Evolutionary conservation across 1,140 invertebrate species (phyloP).

Genomic region (Potamilus streckersoni): DNA sequence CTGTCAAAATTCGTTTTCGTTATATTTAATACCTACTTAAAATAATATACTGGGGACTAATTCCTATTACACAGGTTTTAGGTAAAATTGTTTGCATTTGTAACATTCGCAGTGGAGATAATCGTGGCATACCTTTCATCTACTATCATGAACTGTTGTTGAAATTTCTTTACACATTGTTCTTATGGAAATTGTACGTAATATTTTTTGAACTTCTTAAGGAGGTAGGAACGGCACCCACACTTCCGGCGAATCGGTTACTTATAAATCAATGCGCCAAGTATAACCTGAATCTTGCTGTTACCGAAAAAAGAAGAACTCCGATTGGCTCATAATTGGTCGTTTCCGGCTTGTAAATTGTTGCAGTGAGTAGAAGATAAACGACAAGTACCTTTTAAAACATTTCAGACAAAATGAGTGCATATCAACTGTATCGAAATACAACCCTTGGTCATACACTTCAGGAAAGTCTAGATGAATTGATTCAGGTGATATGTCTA

Average conservation of each 20-base stretch:
- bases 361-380: neutral
- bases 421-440: constrained; percentile 95
- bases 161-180: too few species aligned
- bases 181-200: too few species aligned
- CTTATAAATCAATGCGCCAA: neutral
- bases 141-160: too few species aligned
- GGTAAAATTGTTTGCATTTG: too few species aligned
- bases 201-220: too few species aligned
- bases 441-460: constrained; percentile 97
- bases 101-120: too few species aligned
- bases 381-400: neutral
- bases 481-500: constrained; percentile 75
- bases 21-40: too few species aligned
- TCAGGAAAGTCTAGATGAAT: constrained; percentile 94
- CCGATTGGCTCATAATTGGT: neutral
- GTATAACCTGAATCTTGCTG: neutral
- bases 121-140: too few species aligned
- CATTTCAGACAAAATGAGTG: constrained; percentile 45
- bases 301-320: constrained; percentile 2
- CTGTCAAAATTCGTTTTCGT: too few species aligned
- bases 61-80: too few species aligned
- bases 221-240: too few species aligned
- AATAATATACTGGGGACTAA: too few species aligned
- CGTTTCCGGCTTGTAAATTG: neutral
- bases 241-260: neutral